Base-by-base conservation (phyloP, 2,113 vertebrate species). In the Drymodes brunneopygia region DNA sequence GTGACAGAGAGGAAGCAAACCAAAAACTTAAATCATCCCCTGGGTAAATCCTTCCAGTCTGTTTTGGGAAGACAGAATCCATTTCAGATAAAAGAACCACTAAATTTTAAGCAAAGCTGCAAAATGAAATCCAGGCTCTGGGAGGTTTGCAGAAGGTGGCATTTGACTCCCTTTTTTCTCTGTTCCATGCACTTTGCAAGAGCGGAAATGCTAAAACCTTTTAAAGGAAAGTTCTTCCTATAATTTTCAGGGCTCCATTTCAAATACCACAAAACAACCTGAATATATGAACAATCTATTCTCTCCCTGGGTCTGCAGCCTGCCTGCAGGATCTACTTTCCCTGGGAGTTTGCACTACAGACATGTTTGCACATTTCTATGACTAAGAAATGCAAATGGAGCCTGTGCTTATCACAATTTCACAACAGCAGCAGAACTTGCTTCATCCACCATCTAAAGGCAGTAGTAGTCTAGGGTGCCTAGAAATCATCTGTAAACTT, bases 1-100 rank as follows among this genome's bases (percentile, higher is more conserved):
- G 85, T 90, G 95, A 96, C 82, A 90, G 82, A 94, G 42, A 92
- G 88, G 94, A 96, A 95, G 82, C 69, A 94, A 95, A 83, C 75
- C 56, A 80, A 51, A 78, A 96, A 81, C 56, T 90, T 89, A 91
- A 90, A 81, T 92, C 88, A 96, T 79, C 86, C 72, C 27, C 1
- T 35, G 95, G 53, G 79, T 78, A 92, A 94, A 86, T 84, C 82
- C 71, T 94, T 96, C 93, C 90, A 88, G 72, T 88, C 80, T 45
- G 71, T 67, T 86, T 84, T 89, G 65, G 40, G 92, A 95, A 77
- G 72, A 67, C 25, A 57, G 64, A 79, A 92, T 74, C 82, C 1
- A 6, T 71, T 90, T 50, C 64, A 88, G 56, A 80, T 48, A 80
- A 86, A 90, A 93, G 75, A 96, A 48, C 23, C 28, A 93, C 20